A percentile compares a stretch with the other conserved stretches of the same genome.
phyloP scores from a whole-genome alignment of 2,797 vertebrate species.

The Prunella strophiata region DNA sequence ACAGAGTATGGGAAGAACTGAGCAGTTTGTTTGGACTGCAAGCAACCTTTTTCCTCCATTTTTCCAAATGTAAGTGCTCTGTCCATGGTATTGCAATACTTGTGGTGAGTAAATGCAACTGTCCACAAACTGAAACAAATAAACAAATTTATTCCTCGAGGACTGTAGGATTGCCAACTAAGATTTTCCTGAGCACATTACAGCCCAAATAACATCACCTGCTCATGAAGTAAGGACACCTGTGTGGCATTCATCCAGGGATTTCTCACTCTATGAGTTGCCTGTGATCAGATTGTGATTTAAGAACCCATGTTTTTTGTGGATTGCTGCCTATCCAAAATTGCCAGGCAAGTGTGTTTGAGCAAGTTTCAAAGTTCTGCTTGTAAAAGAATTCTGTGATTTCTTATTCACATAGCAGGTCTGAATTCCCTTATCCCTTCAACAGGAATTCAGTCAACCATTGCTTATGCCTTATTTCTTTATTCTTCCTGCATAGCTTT shows the following conservation, averaged over 20 bases:
- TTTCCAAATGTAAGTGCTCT: background rate
- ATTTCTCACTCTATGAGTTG: background rate
- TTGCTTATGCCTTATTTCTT: background rate
- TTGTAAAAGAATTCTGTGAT: background rate
- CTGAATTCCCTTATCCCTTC: background rate
- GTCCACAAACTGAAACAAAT: background rate
- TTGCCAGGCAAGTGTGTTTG: background rate
- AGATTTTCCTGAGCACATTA: background rate
- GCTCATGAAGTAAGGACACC: background rate
- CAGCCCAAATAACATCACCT: background rate
- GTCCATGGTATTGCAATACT: background rate
- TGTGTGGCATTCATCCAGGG: background rate
- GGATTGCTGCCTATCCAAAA: background rate
- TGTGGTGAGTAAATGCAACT: background rate
- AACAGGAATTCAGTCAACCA: background rate
- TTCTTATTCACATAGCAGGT: background rate
- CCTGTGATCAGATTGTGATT: background rate
- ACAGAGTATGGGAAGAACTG: background rate
- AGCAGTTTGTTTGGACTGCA: background rate
- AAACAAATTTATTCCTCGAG: background rate
- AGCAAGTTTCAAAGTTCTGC: background rate
- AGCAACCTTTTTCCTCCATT: rapidly evolving
- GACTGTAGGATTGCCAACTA: background rate
- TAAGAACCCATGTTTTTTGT: background rate
- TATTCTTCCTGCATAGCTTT: background rate